Evolutionary conservation across 2,888 invertebrate genomes (phyloP).

Genomic region (Xiphydria camelus): DNA sequence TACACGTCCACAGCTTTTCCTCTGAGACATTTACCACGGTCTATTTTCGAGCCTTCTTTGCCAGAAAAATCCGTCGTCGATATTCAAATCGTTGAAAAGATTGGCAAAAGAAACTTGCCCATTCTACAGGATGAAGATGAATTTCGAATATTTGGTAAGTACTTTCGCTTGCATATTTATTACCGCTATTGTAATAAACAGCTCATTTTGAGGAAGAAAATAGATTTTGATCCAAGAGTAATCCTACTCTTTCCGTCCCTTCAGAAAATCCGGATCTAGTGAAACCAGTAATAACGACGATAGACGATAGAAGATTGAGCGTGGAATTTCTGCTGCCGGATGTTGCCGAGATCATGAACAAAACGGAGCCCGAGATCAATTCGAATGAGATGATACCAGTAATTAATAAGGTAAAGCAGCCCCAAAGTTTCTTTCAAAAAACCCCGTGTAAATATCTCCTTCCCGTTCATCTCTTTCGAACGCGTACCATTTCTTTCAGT

Average conservation of each 20-base stretch:
- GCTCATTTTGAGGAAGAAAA: too few relatives aligned
- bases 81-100: constrained; percentile 47
- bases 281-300: constrained; percentile 45
- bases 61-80: constrained; percentile 49
- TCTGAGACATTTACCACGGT: constrained; percentile 40
- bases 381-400: constrained; percentile 38
- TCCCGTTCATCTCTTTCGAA: too few relatives aligned
- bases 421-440: neutral
- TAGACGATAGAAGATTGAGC: constrained; percentile 41
- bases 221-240: too few relatives aligned
- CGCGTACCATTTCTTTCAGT: constrained; percentile 29
- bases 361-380: constrained; percentile 43
- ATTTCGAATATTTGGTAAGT: constrained; percentile 48
- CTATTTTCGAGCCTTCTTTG: constrained; percentile 39
- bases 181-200: too few relatives aligned
- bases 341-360: constrained; percentile 38
- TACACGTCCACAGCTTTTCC: constrained; percentile 32
- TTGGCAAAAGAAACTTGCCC: constrained; percentile 48
- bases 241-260: too few relatives aligned
- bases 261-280: constrained; percentile 52
- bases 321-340: constrained; percentile 46
- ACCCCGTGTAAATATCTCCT: too few relatives aligned
- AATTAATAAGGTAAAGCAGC: constrained; percentile 47
- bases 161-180: too few relatives aligned
- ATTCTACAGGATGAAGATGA: constrained; percentile 51